Evolutionary conservation across 2,797 vertebrate species (phyloP), one percentile per base, ranked within the genome.

Genomic region (Anas flavirostris): DNA sequence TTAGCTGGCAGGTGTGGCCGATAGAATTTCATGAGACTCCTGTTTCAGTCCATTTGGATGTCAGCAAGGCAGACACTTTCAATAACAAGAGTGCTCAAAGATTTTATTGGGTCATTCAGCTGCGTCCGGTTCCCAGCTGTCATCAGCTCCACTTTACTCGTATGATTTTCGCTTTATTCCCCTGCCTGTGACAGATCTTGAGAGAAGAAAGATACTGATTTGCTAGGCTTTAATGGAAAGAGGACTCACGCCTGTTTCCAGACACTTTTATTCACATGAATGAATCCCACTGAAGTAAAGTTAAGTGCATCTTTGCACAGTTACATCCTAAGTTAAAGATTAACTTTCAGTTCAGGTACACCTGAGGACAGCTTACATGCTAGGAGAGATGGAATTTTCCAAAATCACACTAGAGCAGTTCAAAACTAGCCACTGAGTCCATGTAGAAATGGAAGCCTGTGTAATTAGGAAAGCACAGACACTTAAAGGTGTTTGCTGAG

Each of bases 81-180:
- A 92, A 82, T 92, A 95, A 94, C 92, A 92, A 75, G 77, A 82
- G 35, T 31, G 85, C 63, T 95, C 90, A 63, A 44, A 88, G 85
- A 86, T 94, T 96, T 94, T 91, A 88, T 93, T 95, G 94, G 44
- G 58, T 70, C 82, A 90, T 96, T 94, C 82, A 92, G 60, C 74
- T 64, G 66, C 69, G 90, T 88, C 79, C 93, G 87, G 82, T 92
- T 96, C 90, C 89, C 93, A 94, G 62, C 91, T 90, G 90, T 88
- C 95, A 96, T 70, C 92, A 91, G 77, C 60, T 88, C 86, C 5
- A 7, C 82, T 93, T 92, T 31, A 72, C 59, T 69, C 53, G 28
- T 84, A 85, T 23, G 78, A 64, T 29, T 89, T 93, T 95, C 82
- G 82, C 83, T 93, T 93, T 95, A 93, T 92, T 90, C 69, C 53